Percentiles rank a stretch among this genome's conserved stretches.
These are phyloP conservation scores for Orussus abietinus DNA, from an alignment of 1,140 invertebrate species.

Conservation along the genomic window DNA sequence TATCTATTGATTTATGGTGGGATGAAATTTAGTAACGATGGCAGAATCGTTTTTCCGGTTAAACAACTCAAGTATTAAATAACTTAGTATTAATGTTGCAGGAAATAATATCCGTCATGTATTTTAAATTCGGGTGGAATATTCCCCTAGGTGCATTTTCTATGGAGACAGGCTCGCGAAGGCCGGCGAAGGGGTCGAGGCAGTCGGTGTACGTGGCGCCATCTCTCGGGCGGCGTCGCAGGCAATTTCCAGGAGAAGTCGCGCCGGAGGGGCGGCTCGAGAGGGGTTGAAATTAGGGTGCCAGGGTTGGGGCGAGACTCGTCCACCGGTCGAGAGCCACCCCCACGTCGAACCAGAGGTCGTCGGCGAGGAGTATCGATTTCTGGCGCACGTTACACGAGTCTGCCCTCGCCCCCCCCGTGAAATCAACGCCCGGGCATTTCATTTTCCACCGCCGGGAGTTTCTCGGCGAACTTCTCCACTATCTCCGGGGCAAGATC, in stretches of 20 bases:
- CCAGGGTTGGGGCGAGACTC: slow-evolving; percentile 35
- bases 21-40: no score
- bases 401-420: slow-evolving; percentile 19
- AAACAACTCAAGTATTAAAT: no score
- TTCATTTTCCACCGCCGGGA: not conserved
- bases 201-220: slow-evolving; percentile 35
- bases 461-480: no score
- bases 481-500: no score
- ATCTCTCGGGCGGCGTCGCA: slow-evolving; percentile 36
- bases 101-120: no score
- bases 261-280: slow-evolving; percentile 14
- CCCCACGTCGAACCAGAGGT: slow-evolving; percentile 23
- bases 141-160: no score
- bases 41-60: no score
- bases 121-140: no score
- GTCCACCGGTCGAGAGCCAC: slow-evolving; percentile 32
- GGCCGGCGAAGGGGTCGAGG: slow-evolving; percentile 1
- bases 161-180: no score
- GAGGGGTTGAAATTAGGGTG: slow-evolving; percentile 25
- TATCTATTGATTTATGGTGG: no score
- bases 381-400: slow-evolving; percentile 40
- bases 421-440: slow-evolving; percentile 17
- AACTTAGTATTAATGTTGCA: no score
- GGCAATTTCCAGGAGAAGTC: slow-evolving; percentile 24
- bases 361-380: slow-evolving; percentile 42